phyloP scores from a whole-genome alignment of 2,113 vertebrate genomes.

The Anthoscopus minutus region DNA sequence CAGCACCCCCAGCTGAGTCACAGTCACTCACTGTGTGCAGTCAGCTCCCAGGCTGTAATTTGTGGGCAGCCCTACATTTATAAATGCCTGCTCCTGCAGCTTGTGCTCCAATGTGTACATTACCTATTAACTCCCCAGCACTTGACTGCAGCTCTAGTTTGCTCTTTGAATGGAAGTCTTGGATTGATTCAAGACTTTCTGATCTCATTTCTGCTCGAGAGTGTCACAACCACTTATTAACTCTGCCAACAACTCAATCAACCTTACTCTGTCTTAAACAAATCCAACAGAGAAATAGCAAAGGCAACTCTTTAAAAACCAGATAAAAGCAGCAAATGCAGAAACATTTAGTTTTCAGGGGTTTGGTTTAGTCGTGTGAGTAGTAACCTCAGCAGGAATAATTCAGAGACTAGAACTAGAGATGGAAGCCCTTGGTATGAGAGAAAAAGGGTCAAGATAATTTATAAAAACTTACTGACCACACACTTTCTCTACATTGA shows the following conservation, averaged over 20 bases:
- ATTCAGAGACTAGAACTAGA: background rate
- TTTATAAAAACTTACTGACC: background rate
- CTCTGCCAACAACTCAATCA: background rate
- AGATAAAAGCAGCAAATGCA: background rate
- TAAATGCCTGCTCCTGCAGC: background rate
- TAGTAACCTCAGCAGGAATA: background rate
- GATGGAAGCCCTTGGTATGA: background rate
- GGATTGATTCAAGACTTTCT: constrained; percentile 1
- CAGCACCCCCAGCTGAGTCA: background rate
- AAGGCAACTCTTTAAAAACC: background rate
- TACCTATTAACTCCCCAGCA: background rate
- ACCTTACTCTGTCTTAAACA: background rate
- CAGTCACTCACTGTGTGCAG: background rate
- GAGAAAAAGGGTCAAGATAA: background rate
- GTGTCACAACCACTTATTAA: background rate
- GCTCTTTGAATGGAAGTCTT: background rate
- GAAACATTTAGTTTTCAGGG: background rate
- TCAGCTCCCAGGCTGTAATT: background rate
- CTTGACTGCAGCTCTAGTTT: background rate
- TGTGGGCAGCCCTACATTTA: background rate
- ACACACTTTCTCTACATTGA: background rate
- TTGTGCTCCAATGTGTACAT: background rate
- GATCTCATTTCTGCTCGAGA: background rate
- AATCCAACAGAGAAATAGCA: background rate
- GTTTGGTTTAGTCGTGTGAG: background rate